Base-by-base conservation (phyloP, 2,888 invertebrate genomes). In the Xanthia icteritia region DNA sequence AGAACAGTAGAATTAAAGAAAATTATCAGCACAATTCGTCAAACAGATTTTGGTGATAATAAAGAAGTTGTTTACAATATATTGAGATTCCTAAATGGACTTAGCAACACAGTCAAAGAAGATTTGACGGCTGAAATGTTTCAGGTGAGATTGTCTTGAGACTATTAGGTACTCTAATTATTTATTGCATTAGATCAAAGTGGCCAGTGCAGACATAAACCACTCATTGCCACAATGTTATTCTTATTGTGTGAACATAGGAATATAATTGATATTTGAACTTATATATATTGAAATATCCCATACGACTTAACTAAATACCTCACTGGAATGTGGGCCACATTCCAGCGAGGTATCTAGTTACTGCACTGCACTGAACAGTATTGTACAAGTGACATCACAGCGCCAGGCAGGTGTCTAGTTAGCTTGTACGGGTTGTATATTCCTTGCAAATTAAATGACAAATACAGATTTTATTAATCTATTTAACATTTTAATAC, bases 51-150 rank as follows among this genome's bases (percentile, higher is more conserved):
- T 88, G 92, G 92, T 66, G 92, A 93, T 9, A 82, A 84, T 61
- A 93, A 92, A 82, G 94, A 94, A 70, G 82, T 91, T 88, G 79
- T 95, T 39, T 88, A 92, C 63, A 92, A 90, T 85, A 85, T 94
- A 56, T 86, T 97, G 23, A 91, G 91, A 78, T 92, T 95, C 56
- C 90, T 97, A 31, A 89, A 94, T 76, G 89, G 89, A 11, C 88
- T 97, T 36, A 92, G 92, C 77, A 92, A 95, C 86, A 90, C 94
- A 39, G 90, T 93, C 0, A 92, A 92, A 81, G 90, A 92, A 70
- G 95, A 96, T 90, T 82, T 92, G 15, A 92, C 94, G 42, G 68
- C 84, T 54, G 93, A 94, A 88, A 91, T 96, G 79, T 96, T 94
- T 89, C 92, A 95, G 93, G 97, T 96, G 88, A 80, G 69, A 42